Evolutionary conservation across 2,888 invertebrate species (phyloP).

Genomic region (Ennomos erosarius): DNA sequence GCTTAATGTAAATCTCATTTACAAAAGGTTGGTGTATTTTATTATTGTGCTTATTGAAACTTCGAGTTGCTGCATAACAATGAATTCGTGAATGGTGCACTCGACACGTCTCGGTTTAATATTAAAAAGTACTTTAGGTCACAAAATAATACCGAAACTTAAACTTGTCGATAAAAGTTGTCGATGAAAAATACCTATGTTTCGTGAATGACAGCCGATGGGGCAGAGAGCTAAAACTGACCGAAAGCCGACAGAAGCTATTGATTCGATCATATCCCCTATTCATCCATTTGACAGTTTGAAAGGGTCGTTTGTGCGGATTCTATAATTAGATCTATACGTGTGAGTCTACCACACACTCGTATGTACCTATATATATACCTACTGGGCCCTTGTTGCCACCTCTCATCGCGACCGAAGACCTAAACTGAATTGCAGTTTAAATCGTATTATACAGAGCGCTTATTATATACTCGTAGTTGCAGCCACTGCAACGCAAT

Average conservation of each 20-base stretch:
- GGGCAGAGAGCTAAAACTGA: constrained; percentile 52
- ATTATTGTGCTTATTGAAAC: constrained; percentile 19
- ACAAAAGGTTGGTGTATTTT: constrained; percentile 29
- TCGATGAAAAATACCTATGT: constrained; percentile 5
- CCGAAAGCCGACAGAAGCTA: constrained; percentile 36
- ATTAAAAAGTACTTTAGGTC: too few relatives aligned
- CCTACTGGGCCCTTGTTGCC: too few relatives aligned
- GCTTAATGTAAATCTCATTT: constrained; percentile 50
- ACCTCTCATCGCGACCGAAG: too few relatives aligned
- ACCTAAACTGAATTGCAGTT: too few relatives aligned
- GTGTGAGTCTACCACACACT: background rate
- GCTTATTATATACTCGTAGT: too few relatives aligned
- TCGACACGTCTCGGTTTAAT: too few relatives aligned
- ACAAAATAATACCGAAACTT: too few relatives aligned
- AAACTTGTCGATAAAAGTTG: constrained; percentile 5
- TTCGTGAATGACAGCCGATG: constrained; percentile 31
- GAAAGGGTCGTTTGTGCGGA: constrained; percentile 17
- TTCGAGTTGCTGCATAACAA: too few relatives aligned
- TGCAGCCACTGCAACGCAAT: too few relatives aligned
- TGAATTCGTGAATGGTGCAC: too few relatives aligned
- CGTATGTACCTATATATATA: background rate
- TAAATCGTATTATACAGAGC: too few relatives aligned
- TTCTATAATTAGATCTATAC: constrained; percentile 8
- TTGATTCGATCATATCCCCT: constrained; percentile 41
- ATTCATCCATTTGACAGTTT: constrained; percentile 14